Evolutionary conservation across 2,888 invertebrate species (phyloP), one percentile per base, ranked within the genome.

Genomic region (Halocaridina rubra): DNA sequence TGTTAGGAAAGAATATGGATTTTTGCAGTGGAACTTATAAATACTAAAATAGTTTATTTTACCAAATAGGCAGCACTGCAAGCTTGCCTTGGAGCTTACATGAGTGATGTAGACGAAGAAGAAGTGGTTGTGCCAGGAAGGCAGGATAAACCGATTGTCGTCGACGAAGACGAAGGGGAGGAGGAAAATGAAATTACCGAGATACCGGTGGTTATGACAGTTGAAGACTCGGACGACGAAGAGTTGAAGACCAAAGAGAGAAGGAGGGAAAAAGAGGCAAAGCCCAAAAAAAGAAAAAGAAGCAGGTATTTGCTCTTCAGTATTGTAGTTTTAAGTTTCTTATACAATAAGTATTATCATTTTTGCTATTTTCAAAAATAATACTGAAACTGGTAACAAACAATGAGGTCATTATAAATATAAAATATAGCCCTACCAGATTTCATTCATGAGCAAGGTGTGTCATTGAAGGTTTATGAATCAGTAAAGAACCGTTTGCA

Each of bases 41-140:
- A n/a, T n/a, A n/a, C n/a, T n/a, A n/a, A n/a, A n/a, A n/a, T n/a
- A n/a, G n/a, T n/a, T n/a, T n/a, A n/a, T n/a, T n/a, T 72, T 67
- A 77, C 8, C 30, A 39, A 85, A 89, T 78, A 92, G 92, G 92
- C 92, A 88, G 90, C 92, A 64, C 91, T 96, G 67, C 96, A 96
- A 91, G 96, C 96, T 57, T 93, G 95, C 46, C 91, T 95, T 71
- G 94, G 94, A 69, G 96, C 96, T 86, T 96, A 95, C 90, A 93
- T 93, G 89, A 95, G 94, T 0, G 90, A 90, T 75, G 89, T 89
- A 53, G 86, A 89, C 29, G 88, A 89, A 19, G 88, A 89, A 27
- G 84, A 86, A 29, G 61, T 64, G 10, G 24, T 80, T 53, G 64
- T 46, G n/a, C 74, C 13, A 4, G 24, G 27, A 22, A 27, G 22